Base-by-base conservation (phyloP, 2,797 vertebrate genomes). In the Siniperca undulata region DNA sequence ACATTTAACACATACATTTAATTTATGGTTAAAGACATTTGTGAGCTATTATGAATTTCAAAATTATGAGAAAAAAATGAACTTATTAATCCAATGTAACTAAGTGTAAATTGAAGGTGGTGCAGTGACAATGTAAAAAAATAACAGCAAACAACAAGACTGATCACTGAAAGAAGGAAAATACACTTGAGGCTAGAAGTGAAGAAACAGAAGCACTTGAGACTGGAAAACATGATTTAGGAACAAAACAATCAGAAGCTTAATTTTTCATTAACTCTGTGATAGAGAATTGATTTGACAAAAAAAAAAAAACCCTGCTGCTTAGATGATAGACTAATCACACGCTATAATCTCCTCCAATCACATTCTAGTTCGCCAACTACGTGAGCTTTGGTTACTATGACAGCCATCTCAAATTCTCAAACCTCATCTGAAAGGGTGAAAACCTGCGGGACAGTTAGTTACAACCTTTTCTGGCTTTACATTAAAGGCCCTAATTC, bases 401-500 rank as follows among this genome's bases (percentile, higher is more conserved):
- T 92, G 85, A 88, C 87, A 81, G 83, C 83, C 72, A 68, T 80
- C 68, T 70, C 56, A 71, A 24, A 44, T 50, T 66, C 38, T 61
- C 60, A 64, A 70, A 80, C 78, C 56, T 55, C 66, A 68, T 59
- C 72, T 68, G 66, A 70, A 62, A 65, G n/a, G 42, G 73, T 70
- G 59, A 58, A 73, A 82, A 85, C 80, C 84, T 76, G 77, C 75
- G 34, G 81, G 73, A 86, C 72, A 71, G 72, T 53, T 24, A 59
- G 78, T 67, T 53, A 27, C 65, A 9, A 74, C 74, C 55, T 68
- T 48, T 69, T 78, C 78, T 82, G 77, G 36, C 78, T 89, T 88
- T 74, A 88, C 72, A 88, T 92, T 90, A 87, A 83, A 85, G 50
- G 38, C 40, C 70, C 42, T 83, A 83, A 91, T 90, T 91, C 84